Evolutionary conservation across 2,888 invertebrate genomes (phyloP).

Genomic region (Dysmachus trigonus): DNA sequence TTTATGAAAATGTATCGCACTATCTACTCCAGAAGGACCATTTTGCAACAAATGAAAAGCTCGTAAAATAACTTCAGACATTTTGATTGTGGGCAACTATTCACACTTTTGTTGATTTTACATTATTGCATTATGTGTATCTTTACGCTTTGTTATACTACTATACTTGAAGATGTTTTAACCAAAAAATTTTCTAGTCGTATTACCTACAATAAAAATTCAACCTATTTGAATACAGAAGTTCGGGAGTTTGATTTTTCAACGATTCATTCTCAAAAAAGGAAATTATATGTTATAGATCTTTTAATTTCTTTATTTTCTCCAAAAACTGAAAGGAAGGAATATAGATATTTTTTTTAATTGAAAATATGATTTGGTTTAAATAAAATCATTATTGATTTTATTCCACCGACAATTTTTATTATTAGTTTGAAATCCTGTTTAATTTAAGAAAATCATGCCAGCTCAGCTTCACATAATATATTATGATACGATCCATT

Average conservation of each 20-base stretch:
- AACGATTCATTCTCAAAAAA: no score
- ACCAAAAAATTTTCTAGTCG: background rate
- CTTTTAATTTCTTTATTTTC: no score
- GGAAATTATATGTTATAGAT: no score
- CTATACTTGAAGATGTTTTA: background rate
- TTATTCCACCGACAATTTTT: no score
- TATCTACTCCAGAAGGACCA: constrained; percentile 59
- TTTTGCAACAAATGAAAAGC: background rate
- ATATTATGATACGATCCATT: no score
- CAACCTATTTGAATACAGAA: background rate
- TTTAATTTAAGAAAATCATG: no score
- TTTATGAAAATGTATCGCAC: constrained; percentile 89
- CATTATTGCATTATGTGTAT: background rate
- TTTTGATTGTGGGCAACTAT: background rate
- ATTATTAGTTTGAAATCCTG: no score
- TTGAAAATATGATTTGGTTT: no score
- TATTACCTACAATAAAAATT: background rate
- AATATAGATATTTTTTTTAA: no score
- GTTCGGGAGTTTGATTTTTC: background rate
- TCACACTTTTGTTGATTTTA: background rate
- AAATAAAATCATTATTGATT: no score
- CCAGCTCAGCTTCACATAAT: no score
- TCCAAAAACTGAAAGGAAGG: no score
- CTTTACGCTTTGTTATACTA: background rate
- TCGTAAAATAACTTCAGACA: background rate